Base-by-base conservation (phyloP, 2,888 invertebrate species). In the Drosophila longiperda region DNA sequence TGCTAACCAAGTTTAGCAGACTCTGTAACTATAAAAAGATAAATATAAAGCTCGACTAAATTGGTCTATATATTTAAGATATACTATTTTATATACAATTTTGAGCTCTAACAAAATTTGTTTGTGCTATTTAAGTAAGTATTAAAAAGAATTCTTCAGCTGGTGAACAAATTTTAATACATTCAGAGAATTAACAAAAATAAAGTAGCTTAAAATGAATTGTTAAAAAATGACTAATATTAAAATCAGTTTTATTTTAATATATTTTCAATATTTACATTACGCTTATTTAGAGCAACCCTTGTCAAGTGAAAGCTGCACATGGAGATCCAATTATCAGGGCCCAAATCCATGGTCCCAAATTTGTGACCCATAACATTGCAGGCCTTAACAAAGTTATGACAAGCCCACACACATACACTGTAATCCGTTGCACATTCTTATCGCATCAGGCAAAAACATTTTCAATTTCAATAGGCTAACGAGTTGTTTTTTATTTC, bases 391-490 rank as follows among this genome's bases (percentile, higher is more conserved):
- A 73, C 68, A 75, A 71, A 75, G 77, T 80, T 69, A 83, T 65
- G 65, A 49, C 45, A 68, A 63, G 57, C 64, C 63, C 38, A 40
- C 52, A 29, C 45, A 45, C 26, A 55, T 9, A 40, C 42, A 36
- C 63, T 65, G 66, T 78, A 87, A 82, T 82, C 82, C 64, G 57
- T 58, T 66, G 57, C 58, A 61, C 66, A 83, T 87, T 85, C 80
- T 89, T 85, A 89, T 89, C 88, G 74, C 74, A 82, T 77, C 83
- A 69, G 83, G 66, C 68, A 69, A 86, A 85, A 90, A 78, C 83
- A 86, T 85, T 85, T 89, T 86, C 86, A 86, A 89, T 89, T 85
- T 85, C 89, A 88, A 85, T 86, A 80, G 89, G 87, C 75, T 75
- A 88, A 88, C 86, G 81, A 88, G 83, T 83, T 74, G 83, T 80